A percentile compares a stretch with the other conserved stretches of the same genome.
Evolutionary conservation across 2,888 invertebrate species (phyloP).

Genomic region (Mesorhabditis belari): DNA sequence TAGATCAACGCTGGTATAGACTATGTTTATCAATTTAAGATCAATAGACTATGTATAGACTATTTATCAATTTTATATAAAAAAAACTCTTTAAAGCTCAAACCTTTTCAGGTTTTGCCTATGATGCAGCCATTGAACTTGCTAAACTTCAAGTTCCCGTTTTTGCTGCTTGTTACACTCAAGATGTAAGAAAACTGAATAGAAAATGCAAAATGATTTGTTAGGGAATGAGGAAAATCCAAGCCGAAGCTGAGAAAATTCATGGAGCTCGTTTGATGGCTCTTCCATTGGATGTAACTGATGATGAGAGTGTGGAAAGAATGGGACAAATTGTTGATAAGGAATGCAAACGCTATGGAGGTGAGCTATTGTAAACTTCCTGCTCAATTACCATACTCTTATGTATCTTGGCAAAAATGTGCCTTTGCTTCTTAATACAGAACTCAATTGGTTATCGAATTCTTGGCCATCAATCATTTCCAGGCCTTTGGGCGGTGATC

Average conservation of each 20-base stretch:
- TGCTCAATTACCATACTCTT: too few relatives aligned
- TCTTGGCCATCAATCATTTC: too few relatives aligned
- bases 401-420: too few relatives aligned
- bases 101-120: constrained; percentile 38
- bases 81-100: too few relatives aligned
- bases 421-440: too few relatives aligned
- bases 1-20: too few relatives aligned
- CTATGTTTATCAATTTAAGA: too few relatives aligned
- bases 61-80: too few relatives aligned
- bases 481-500: background rate
- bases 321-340: background rate
- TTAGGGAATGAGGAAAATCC: background rate
- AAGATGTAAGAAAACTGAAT: constrained; percentile 16
- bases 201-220: background rate
- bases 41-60: too few relatives aligned
- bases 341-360: background rate
- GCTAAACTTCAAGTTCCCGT: constrained; percentile 35
- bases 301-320: background rate
- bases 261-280: background rate
- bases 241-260: background rate
- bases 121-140: constrained; percentile 33
- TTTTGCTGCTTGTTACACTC: constrained; percentile 41
- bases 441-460: too few relatives aligned
- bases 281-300: background rate
- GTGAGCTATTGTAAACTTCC: background rate